Evolutionary conservation across 2,888 invertebrate genomes (phyloP).

Genomic region (Anthrax anthrax): DNA sequence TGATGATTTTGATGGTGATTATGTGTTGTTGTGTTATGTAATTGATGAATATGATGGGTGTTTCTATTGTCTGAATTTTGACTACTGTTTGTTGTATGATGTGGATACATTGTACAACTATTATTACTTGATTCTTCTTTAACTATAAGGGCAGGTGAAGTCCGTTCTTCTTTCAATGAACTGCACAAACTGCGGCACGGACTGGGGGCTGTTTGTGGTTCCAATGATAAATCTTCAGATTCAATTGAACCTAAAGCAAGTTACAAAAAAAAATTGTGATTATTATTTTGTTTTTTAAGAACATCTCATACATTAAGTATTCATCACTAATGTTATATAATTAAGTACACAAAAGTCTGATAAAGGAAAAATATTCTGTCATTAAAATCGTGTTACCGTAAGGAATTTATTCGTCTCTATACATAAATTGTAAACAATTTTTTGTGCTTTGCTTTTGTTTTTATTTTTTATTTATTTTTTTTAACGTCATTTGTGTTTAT

Average conservation of each 20-base stretch:
- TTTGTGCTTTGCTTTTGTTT: no score
- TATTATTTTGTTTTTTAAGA: no score
- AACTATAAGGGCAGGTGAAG: conserved; percentile 49
- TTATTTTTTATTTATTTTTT: no score
- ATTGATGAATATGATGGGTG: conserved; percentile 14
- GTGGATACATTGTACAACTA: conserved; percentile 39
- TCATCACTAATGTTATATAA: no score
- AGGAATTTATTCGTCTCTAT: no score
- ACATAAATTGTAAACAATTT: no score
- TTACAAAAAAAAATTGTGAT: no score
- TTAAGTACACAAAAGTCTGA: no score
- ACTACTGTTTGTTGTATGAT: conserved; percentile 20
- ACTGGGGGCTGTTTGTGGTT: conserved; percentile 37
- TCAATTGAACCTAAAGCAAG: conserved; percentile 73
- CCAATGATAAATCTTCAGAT: conserved; percentile 63
- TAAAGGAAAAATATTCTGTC: no score
- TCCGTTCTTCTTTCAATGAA: conserved; percentile 48
- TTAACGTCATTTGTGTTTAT: no score
- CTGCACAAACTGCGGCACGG: conserved; percentile 39
- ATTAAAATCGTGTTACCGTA: no score
- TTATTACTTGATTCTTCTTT: conserved; percentile 63
- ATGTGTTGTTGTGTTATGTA: conserved; percentile 16
- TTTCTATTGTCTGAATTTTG: conserved; percentile 12
- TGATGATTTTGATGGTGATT: conserved; percentile 19
- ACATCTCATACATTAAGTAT: no score